Base-by-base conservation (phyloP, 2,797 vertebrate species). In the Tamandua tetradactyla region DNA sequence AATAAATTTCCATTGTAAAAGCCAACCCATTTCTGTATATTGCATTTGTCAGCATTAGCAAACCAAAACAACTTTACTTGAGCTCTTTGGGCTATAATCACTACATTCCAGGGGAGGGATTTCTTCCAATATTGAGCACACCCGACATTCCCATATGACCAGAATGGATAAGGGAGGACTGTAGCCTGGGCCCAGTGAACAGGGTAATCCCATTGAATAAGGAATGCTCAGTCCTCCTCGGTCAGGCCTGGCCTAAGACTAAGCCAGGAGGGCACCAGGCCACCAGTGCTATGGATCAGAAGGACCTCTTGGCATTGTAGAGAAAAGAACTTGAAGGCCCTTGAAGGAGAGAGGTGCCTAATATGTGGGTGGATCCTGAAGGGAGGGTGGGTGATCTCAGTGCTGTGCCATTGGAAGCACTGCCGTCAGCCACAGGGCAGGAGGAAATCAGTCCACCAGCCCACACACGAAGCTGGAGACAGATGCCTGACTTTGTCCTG, bases 281-380 rank as follows among this genome's bases (percentile, higher is more conserved):
- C 22, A 44, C 6, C 30, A 18, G 20, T 15, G 7, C 47, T 42
- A 14, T 35, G 61, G 47, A 32, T 55, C 30, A 4, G 18, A 44
- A 66, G 42, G 30, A 30, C 42, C 13, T n/a, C 12, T 6, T 6
- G 30, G 40, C 17, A 0, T 32, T 47, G 32, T 37, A 71, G 4
- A 71, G 11, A 23, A 80, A 44, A 57, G 55, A 11, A 18, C 22
- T 32, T 5, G 17, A 17, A 66, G 35, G 32, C 30, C n/a, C 64
- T 35, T 7, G 17, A n/a, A 66, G n/a, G 17, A 35, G n/a, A 66
- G n/a, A 4, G 64, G 15, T 7, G 5, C 14, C 11, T 44, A 23
- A 14, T 7, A 5, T 3, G 0, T 15, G 23, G 6, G 57, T 0
- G 0, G 15, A 49, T 35, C 17, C n/a, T 7, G 6, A 0, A 0